Evolutionary conservation across 2,797 vertebrate species (phyloP).

Genomic region (Meda fulgida): DNA sequence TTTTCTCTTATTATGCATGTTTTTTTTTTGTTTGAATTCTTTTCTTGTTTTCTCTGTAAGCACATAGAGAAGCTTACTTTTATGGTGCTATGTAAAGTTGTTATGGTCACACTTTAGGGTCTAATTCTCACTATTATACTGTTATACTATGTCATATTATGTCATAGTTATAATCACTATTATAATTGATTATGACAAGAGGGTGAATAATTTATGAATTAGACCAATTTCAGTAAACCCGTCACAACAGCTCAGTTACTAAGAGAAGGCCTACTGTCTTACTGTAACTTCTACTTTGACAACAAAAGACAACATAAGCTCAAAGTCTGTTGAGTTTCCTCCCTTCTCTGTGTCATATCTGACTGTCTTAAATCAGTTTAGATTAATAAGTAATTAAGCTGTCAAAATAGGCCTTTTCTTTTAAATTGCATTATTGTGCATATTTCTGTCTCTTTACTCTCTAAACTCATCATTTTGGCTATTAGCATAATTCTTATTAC

Average conservation of each 20-base stretch:
- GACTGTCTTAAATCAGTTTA: constrained; percentile 70
- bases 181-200: not conserved
- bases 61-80: not conserved
- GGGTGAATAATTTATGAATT: constrained; percentile 5
- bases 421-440: constrained; percentile 56
- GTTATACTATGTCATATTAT: too few relatives aligned
- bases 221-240: not conserved
- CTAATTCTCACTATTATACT: too few relatives aligned
- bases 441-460: constrained; percentile 45
- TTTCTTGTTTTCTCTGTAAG: not conserved
- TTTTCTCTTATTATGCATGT: not conserved
- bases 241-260: not conserved
- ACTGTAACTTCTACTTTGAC: constrained; percentile 51
- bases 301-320: constrained; percentile 47
- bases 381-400: constrained; percentile 75
- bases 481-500: constrained; percentile 75
- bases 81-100: not conserved
- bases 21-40: not conserved
- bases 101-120: not conserved
- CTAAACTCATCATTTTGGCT: constrained; percentile 57
- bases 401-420: constrained; percentile 74
- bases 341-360: constrained; percentile 64
- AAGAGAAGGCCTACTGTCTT: not conserved
- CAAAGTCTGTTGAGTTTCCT: constrained; percentile 25
- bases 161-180: too few relatives aligned